Evolutionary conservation across 2,888 invertebrate genomes (phyloP), one percentile per base, ranked within the genome.

Genomic region (Scaptodrosophila latifasciaeformis): DNA sequence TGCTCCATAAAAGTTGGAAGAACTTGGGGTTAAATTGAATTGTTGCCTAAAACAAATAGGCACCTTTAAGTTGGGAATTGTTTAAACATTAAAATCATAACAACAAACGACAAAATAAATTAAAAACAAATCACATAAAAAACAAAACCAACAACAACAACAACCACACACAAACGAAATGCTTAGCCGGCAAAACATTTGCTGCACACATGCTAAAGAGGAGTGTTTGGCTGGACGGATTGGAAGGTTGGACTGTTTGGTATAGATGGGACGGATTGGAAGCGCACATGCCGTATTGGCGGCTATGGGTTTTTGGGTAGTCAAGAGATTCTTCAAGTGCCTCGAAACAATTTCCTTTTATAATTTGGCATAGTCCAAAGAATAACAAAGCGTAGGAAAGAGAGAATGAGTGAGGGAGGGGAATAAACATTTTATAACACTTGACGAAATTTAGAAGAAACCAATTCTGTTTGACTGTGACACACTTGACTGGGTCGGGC

Each of bases 391-490:
- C n/a, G 34, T 31, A 29, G 50, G n/a, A 24, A 40, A 24, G 46
- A 35, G 51, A n/a, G n/a, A n/a, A n/a, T n/a, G n/a, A n/a, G n/a
- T n/a, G n/a, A n/a, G n/a, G n/a, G 40, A 46, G 71, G 68, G 64
- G 67, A 64, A 67, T 7, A 67, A 79, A 76, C 70, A 72, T 79
- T 24, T 76, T 79, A 70, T 79, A 79, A 60, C 74, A 79, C 74
- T 74, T 79, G 80, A 77, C 74, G 67, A 70, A 74, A 74, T 79
- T 72, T 57, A 50, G 57, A 70, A 27, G 66, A 59, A 45, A n/a
- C 30, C 12, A 13, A 13, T 17, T 12, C 15, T 12, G 17, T 7
- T 19, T 45, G 31, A 4, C 34, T 37, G 59, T 44, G 49, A 60
- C 46, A 40, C 62, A 62, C 62, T 62, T 61, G 62, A 61, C 63